Conservation (phyloP, 2,113 vertebrate genomes). For the Corapipo altera region DNA sequence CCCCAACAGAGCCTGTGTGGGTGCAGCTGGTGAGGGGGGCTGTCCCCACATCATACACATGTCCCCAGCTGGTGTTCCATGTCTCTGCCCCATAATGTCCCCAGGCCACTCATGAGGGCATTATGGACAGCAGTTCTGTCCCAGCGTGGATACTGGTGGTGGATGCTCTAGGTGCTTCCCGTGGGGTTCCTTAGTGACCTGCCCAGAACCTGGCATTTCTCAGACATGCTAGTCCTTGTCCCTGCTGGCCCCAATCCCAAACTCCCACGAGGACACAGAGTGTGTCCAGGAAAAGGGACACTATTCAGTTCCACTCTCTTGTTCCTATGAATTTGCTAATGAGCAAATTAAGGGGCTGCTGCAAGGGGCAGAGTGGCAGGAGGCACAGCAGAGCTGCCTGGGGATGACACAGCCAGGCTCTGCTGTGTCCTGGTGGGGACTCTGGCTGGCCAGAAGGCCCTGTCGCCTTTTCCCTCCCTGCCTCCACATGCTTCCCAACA, state of each 20-base stretch:
- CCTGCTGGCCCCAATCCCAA: not conserved
- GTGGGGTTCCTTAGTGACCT: not conserved
- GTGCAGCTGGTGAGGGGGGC: not conserved
- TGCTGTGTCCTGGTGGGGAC: not conserved
- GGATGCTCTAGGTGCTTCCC: conserved; percentile 61
- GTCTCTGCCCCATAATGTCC: not conserved
- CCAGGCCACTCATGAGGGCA: not conserved
- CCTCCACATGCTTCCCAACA: not conserved
- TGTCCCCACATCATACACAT: fast-evolving
- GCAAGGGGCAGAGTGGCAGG: not conserved
- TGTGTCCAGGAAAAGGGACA: not conserved
- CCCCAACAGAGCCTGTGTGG: not conserved
- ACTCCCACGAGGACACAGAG: not conserved
- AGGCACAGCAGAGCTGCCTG: not conserved
- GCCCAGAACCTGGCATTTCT: not conserved
- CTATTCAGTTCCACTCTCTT: not conserved
- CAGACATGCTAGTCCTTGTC: fast-evolving
- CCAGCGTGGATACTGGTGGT: conserved; percentile 34
- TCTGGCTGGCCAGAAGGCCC: not conserved
- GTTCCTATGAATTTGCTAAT: conserved; percentile 3
- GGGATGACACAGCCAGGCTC: fast-evolving
- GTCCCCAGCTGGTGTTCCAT: not conserved
- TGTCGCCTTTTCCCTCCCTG: not conserved
- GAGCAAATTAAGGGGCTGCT: conserved; percentile 41
- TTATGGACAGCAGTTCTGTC: conserved; percentile 29